phyloP scores from a whole-genome alignment of 2,888 invertebrate genomes.

The Galerucella nymphaeae region DNA sequence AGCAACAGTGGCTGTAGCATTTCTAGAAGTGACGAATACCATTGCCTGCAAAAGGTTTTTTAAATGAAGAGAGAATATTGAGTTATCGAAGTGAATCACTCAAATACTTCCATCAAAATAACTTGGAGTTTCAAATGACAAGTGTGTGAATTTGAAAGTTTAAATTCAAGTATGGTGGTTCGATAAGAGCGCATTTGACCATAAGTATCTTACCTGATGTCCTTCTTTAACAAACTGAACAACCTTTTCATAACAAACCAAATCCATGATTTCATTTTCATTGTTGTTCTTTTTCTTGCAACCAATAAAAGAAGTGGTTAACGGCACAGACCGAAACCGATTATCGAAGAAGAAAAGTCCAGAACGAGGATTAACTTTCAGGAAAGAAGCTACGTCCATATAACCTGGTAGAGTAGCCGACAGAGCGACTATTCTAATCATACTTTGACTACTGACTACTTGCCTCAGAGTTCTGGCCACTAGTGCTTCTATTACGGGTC shows the following conservation, averaged over 20 bases:
- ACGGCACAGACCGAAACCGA: slow-evolving; percentile 88
- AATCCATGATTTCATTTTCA: slow-evolving; percentile 83
- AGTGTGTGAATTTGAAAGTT: no score
- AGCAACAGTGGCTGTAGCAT: slow-evolving; percentile 93
- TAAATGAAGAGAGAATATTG: slow-evolving; percentile 4
- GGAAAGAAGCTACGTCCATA: slow-evolving; percentile 92
- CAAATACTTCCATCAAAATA: no score
- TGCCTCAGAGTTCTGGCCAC: slow-evolving; percentile 95
- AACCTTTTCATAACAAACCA: slow-evolving; percentile 93
- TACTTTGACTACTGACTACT: slow-evolving; percentile 89
- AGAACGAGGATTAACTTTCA: slow-evolving; percentile 90
- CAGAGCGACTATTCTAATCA: slow-evolving; percentile 96
- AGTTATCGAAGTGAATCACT: neutral
- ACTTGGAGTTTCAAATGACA: no score
- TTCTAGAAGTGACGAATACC: slow-evolving; percentile 98
- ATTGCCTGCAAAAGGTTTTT: slow-evolving; percentile 69
- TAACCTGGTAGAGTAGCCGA: slow-evolving; percentile 99
- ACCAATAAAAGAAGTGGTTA: slow-evolving; percentile 87
- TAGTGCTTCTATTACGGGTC: slow-evolving; percentile 96
- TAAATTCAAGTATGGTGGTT: no score
- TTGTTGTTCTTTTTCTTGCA: slow-evolving; percentile 59
- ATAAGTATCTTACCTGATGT: slow-evolving; percentile 78
- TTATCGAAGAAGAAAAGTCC: slow-evolving; percentile 96
- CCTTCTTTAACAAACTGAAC: slow-evolving; percentile 84
- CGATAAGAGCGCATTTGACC: no score